phyloP scores from a whole-genome alignment of 2,113 vertebrate genomes.

The Actenoides lindsayi region DNA sequence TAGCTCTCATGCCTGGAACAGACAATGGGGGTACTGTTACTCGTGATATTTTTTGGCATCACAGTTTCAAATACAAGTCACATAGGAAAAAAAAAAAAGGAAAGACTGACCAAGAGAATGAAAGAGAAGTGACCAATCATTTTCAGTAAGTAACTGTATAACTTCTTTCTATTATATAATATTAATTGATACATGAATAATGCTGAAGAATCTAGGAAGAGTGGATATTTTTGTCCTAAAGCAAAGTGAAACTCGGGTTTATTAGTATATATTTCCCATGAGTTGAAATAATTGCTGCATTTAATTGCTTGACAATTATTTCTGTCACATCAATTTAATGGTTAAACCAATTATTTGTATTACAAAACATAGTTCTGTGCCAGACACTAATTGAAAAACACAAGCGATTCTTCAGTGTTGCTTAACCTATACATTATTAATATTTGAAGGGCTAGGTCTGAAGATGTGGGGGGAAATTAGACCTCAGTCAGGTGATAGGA shows the following conservation, averaged over 20 bases:
- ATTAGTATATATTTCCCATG: slow-evolving; percentile 63
- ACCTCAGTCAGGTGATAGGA: not conserved
- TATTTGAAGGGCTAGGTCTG: slow-evolving; percentile 2
- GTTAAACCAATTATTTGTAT: slow-evolving; percentile 76
- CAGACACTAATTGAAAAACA: slow-evolving; percentile 62
- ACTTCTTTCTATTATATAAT: not conserved
- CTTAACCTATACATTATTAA: slow-evolving; percentile 46
- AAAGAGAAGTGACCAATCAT: not conserved
- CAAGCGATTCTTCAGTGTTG: not conserved
- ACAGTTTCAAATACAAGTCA: not conserved
- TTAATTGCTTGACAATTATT: slow-evolving; percentile 75
- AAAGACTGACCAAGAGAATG: not conserved
- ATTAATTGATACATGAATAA: not conserved
- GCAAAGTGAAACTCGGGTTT: slow-evolving; percentile 7
- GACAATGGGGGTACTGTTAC: not conserved
- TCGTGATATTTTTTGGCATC: not conserved
- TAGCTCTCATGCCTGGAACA: not conserved
- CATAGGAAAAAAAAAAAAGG: not conserved
- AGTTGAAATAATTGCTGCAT: slow-evolving; percentile 61
- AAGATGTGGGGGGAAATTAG: slow-evolving; percentile 18
- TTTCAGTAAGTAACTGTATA: not conserved
- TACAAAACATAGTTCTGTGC: slow-evolving; percentile 59
- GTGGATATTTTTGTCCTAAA: not conserved
- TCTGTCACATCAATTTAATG: slow-evolving; percentile 72
- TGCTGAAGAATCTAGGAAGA: not conserved